Conservation (phyloP, 2,113 vertebrate genomes). For the Brachyhypopomus occidentalis region DNA sequence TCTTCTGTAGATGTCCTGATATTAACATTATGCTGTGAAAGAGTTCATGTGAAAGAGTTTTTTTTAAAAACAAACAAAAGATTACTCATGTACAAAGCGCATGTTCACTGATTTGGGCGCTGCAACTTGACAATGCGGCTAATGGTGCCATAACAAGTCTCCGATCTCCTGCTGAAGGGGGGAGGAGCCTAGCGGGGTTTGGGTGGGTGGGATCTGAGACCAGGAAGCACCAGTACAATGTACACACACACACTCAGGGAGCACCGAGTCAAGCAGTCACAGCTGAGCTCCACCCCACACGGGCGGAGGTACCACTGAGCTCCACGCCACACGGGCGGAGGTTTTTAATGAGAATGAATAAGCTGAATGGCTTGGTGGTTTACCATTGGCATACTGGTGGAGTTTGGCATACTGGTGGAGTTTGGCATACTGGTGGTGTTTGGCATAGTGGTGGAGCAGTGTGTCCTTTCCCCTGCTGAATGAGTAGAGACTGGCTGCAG, state of each 20-base stretch:
- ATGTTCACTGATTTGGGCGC: slow-evolving; percentile 28
- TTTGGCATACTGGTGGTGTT: background rate
- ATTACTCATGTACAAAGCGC: slow-evolving; percentile 2
- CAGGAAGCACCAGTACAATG: background rate
- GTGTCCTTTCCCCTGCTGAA: too few relatives aligned
- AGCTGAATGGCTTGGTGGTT: background rate
- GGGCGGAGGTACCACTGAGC: too few relatives aligned
- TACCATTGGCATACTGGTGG: background rate
- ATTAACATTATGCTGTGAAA: too few relatives aligned
- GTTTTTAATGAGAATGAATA: background rate
- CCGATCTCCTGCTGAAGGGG: slow-evolving; percentile 21
- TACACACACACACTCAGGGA: too few relatives aligned
- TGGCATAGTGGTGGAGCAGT: too few relatives aligned
- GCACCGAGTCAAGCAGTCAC: too few relatives aligned
- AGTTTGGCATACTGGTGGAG: too few relatives aligned
- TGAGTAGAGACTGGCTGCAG: too few relatives aligned
- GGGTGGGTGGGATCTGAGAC: background rate
- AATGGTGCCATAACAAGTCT: background rate
- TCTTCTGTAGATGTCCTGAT: too few relatives aligned
- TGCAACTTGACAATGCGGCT: slow-evolving; percentile 17
- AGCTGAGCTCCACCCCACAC: too few relatives aligned
- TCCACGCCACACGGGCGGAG: background rate
- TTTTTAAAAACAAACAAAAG: background rate
- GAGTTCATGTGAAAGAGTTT: too few relatives aligned
- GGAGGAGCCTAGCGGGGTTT: slow-evolving; percentile 5